Evolutionary conservation across 2,113 vertebrate species (phyloP).

Genomic region (Tupaia tana): DNA sequence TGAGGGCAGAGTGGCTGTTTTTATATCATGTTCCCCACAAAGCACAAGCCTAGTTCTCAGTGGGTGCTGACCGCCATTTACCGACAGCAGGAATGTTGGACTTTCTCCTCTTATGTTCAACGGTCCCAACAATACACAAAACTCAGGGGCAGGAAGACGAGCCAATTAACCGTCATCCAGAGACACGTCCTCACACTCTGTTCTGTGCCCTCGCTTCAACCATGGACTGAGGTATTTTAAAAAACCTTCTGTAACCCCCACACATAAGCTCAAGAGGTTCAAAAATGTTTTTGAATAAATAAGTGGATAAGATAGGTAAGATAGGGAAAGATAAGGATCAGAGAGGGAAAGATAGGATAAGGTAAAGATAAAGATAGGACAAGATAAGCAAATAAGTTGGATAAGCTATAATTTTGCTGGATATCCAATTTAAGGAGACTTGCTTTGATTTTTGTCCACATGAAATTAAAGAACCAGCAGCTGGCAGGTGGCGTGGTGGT

Average conservation of each 20-base stretch:
- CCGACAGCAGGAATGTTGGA: background rate
- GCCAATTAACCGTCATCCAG: background rate
- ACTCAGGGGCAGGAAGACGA: background rate
- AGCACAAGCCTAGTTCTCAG: background rate
- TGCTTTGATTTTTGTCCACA: background rate
- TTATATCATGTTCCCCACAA: background rate
- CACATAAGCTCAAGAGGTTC: background rate
- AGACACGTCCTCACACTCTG: background rate
- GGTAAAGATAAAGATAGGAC: too few species aligned
- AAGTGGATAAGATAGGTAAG: background rate
- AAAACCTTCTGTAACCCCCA: too few species aligned
- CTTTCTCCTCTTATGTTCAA: background rate
- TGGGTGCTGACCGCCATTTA: background rate
- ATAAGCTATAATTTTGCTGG: background rate
- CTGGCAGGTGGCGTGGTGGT: too few species aligned
- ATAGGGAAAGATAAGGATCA: too few species aligned
- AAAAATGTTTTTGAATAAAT: slow-evolving; percentile 19
- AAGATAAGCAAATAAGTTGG: background rate
- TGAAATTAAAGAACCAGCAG: background rate
- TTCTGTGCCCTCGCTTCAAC: background rate
- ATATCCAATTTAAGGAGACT: background rate
- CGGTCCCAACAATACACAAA: background rate
- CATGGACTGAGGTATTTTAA: background rate
- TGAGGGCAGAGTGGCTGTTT: background rate
- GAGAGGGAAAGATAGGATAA: too few species aligned